Evolutionary conservation across 2,797 vertebrate species (phyloP).

Genomic region (Rhabdomys pumilio): DNA sequence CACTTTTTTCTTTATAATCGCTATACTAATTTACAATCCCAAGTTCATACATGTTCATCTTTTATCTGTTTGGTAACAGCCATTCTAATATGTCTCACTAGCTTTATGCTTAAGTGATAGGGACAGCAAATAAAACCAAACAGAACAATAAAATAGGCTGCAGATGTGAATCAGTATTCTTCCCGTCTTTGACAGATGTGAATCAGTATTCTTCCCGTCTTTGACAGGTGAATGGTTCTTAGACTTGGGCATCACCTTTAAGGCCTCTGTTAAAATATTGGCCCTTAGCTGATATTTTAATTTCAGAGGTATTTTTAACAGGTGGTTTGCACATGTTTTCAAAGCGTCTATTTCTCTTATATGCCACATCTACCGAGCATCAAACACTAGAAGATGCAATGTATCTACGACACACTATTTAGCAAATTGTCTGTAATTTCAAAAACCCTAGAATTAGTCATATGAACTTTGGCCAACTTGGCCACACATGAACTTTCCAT

Average conservation of each 20-base stretch:
- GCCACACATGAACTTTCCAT: background rate
- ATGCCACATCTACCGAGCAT: slow-evolving; percentile 38
- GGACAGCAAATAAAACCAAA: slow-evolving; percentile 26
- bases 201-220: too few relatives aligned
- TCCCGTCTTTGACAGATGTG: too few relatives aligned
- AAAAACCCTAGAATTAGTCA: slow-evolving; percentile 55
- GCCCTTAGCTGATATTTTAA: slow-evolving; percentile 48
- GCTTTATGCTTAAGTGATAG: background rate
- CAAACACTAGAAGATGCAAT: slow-evolving; percentile 37
- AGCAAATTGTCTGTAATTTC: slow-evolving; percentile 49
- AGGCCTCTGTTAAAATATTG: slow-evolving; percentile 38
- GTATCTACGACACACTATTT: background rate
- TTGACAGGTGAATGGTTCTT: background rate
- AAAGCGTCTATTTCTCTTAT: background rate
- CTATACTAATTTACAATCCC: background rate
- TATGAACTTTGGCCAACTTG: slow-evolving; percentile 50
- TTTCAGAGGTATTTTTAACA: slow-evolving; percentile 38
- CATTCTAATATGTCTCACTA: slow-evolving; percentile 26
- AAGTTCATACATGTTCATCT: background rate
- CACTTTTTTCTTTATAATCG: background rate
- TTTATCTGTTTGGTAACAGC: background rate
- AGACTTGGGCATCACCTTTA: background rate
- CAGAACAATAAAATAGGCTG: background rate
- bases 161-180: slow-evolving; percentile 38
- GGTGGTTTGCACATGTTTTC: slow-evolving; percentile 32